Evolutionary conservation across 2,888 invertebrate genomes (phyloP).

Genomic region (Clepsis dumicolana): DNA sequence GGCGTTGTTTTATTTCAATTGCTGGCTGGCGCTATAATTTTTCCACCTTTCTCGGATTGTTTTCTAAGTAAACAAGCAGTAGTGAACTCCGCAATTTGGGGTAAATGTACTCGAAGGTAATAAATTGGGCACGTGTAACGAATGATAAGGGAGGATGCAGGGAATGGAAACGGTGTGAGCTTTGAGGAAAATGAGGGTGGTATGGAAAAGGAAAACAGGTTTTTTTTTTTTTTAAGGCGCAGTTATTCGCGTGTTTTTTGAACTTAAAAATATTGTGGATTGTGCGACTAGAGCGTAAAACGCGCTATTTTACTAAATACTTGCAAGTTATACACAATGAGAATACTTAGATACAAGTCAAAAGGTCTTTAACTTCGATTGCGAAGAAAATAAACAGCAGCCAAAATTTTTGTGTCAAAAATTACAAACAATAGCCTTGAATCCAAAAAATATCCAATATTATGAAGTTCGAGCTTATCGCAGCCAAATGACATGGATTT

Average conservation of each 20-base stretch:
- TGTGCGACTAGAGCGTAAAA: too few species aligned
- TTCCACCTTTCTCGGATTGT: constrained; percentile 34
- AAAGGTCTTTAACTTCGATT: too few species aligned
- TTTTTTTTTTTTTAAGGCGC: background rate
- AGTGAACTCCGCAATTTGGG: constrained; percentile 35
- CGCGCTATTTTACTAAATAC: too few species aligned
- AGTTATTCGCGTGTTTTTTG: background rate
- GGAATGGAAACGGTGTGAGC: constrained; percentile 22
- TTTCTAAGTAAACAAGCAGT: constrained; percentile 40
- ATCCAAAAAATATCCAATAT: too few species aligned
- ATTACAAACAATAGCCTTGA: too few species aligned
- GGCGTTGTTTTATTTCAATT: constrained; percentile 39
- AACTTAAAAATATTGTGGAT: too few species aligned
- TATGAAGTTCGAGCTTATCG: too few species aligned
- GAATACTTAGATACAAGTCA: too few species aligned
- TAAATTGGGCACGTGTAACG: constrained; percentile 35
- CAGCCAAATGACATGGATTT: too few species aligned
- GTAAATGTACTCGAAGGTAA: constrained; percentile 19
- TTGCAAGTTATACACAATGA: too few species aligned
- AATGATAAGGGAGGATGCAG: constrained; percentile 32
- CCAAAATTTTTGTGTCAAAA: too few species aligned
- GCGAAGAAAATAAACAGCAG: too few species aligned
- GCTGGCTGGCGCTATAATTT: constrained; percentile 37
- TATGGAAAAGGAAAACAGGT: background rate
- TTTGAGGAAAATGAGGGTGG: constrained; percentile 1